Percentiles rank a stretch among this genome's conserved stretches.
Conservation (phyloP, 2,113 vertebrate species). For the Oenanthe melanoleuca region DNA sequence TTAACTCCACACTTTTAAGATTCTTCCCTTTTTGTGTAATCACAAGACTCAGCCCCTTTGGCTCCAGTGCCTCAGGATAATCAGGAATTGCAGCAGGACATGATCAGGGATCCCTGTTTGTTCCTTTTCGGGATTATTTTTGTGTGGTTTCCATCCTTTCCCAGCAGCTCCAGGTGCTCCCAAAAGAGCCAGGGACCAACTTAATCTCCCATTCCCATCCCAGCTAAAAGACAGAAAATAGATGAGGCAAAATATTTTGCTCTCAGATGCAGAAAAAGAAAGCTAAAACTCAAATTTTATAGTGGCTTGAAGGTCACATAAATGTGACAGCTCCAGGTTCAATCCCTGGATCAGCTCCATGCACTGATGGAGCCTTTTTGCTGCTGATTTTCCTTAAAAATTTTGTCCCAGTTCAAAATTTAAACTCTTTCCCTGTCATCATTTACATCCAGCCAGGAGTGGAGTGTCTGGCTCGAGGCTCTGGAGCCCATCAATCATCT, state of each 20-base stretch:
- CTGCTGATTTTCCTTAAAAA: neutral
- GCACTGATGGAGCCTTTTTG: neutral
- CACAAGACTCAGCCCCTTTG: neutral
- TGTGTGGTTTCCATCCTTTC: neutral
- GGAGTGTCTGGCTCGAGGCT: neutral
- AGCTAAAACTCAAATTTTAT: neutral
- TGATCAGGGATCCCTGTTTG: rapidly evolving
- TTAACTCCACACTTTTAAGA: neutral
- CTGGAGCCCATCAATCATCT: neutral
- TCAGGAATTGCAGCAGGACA: neutral
- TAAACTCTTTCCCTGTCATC: neutral
- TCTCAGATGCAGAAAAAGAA: neutral
- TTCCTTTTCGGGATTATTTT: neutral
- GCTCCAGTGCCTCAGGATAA: neutral
- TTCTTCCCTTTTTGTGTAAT: neutral
- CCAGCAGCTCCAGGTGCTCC: neutral
- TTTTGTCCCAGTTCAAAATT: neutral
- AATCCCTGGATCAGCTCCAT: neutral
- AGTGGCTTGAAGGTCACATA: neutral
- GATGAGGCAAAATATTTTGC: neutral
- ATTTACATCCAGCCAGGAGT: neutral
- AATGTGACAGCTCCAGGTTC: neutral
- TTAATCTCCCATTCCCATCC: neutral
- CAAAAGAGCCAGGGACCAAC: neutral
- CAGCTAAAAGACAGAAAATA: neutral